These are phyloP conservation scores for Pycnomerus fuliginosus DNA, from an alignment of 2,888 invertebrate species.

Conservation along the genomic window DNA sequence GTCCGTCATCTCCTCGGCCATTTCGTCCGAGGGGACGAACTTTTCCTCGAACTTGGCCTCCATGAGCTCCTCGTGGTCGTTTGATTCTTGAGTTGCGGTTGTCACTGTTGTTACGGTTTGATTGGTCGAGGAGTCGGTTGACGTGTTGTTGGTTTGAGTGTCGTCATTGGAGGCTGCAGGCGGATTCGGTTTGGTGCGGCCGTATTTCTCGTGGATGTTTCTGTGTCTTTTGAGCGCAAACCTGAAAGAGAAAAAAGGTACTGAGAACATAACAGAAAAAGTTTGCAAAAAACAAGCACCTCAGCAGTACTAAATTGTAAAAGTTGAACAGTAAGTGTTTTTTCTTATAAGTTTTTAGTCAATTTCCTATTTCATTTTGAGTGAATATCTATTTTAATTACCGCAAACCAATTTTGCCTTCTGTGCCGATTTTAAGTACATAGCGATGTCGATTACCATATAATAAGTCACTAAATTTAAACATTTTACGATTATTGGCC, in stretches of 20 bases:
- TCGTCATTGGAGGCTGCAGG: conserved; percentile 37
- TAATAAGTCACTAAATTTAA: too few species aligned
- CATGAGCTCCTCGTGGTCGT: conserved; percentile 41
- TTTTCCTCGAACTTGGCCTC: conserved; percentile 47
- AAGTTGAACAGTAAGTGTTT: too few species aligned
- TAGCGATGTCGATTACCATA: too few species aligned
- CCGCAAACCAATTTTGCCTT: too few species aligned
- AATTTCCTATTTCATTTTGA: too few species aligned
- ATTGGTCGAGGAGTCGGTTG: conserved; percentile 28
- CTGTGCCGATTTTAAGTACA: too few species aligned
- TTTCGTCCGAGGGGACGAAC: conserved; percentile 42
- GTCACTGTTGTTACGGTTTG: conserved; percentile 29
- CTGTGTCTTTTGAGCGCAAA: conserved; percentile 84
- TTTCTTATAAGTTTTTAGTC: too few species aligned
- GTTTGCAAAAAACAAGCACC: too few species aligned
- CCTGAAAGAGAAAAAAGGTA: conserved; percentile 27
- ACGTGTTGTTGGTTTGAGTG: conserved; percentile 40
- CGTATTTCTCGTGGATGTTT: conserved; percentile 86
- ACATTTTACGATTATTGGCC: too few species aligned
- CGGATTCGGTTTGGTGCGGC: conserved; percentile 57
- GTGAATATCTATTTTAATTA: too few species aligned
- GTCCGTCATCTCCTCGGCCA: conserved; percentile 48
- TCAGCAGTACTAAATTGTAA: too few species aligned
- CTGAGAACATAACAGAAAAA: too few species aligned
- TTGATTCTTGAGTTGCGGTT: conserved; percentile 26